Conservation (phyloP, 2,113 vertebrate species). For the Entomyzon cyanotis region DNA sequence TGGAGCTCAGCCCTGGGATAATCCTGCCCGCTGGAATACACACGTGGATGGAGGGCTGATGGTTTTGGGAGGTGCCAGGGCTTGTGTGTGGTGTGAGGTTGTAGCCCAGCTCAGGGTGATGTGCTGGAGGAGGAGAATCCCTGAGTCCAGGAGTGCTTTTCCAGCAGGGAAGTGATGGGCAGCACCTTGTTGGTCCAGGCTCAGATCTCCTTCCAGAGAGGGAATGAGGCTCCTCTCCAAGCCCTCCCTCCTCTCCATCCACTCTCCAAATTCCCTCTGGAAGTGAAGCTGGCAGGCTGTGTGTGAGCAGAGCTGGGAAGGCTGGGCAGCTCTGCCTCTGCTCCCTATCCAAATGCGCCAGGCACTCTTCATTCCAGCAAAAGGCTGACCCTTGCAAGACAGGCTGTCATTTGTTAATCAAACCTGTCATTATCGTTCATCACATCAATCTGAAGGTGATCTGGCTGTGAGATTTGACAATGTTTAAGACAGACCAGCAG, state of each 20-base stretch:
- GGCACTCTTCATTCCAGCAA: not conserved
- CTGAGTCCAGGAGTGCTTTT: not conserved
- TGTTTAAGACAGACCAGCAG: not conserved
- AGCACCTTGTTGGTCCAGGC: not conserved
- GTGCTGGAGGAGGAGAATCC: not conserved
- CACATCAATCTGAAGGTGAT: not conserved
- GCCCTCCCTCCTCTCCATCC: not conserved
- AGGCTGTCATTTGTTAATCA: constrained; percentile 23
- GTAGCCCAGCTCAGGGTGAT: not conserved
- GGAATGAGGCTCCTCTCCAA: not conserved
- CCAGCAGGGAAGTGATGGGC: not conserved
- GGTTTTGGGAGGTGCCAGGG: not conserved
- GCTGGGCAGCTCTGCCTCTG: not conserved
- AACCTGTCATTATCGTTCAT: not conserved
- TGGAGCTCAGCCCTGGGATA: not conserved
- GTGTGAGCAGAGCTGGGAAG: not conserved
- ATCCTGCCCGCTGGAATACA: not conserved
- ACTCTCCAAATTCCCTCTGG: not conserved
- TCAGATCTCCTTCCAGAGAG: not conserved
- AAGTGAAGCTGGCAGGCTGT: not conserved
- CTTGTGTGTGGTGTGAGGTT: not conserved
- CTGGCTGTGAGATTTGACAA: not conserved
- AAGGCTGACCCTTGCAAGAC: not conserved
- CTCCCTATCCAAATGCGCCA: not conserved
- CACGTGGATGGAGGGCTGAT: accelerated